Percentiles rank a stretch among this genome's conserved stretches.
Conservation (phyloP, 1,140 invertebrate genomes). For the Hylyphantes graminicola region DNA sequence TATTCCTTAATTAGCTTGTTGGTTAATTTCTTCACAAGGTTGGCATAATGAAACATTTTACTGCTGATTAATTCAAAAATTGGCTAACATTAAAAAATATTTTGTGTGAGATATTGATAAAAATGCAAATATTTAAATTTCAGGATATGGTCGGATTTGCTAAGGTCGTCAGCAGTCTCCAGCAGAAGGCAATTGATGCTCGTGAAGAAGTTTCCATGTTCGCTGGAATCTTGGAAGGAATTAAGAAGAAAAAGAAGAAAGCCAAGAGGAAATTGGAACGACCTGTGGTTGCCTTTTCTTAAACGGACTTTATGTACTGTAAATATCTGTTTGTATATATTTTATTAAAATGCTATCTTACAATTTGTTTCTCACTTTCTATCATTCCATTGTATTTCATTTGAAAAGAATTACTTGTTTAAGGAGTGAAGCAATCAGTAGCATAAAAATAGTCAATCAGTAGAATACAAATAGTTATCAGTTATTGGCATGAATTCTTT, state of each 20-base stretch:
- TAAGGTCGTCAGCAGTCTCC: constrained; percentile 81
- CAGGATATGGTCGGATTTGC: constrained; percentile 91
- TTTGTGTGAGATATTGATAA: neutral
- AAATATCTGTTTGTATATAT: constrained; percentile 14
- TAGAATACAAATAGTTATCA: no score
- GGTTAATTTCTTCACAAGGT: neutral
- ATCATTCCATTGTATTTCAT: no score
- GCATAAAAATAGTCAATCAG: no score
- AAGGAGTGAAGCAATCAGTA: no score
- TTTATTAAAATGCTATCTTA: neutral
- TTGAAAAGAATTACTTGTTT: no score
- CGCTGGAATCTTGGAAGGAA: constrained; percentile 75
- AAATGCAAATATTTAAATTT: constrained; percentile 63
- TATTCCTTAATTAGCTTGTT: neutral
- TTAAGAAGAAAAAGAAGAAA: constrained; percentile 34
- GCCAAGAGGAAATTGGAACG: constrained; percentile 20
- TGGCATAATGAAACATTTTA: neutral
- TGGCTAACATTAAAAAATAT: neutral
- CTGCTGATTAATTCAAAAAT: neutral
- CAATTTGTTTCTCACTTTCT: neutral
- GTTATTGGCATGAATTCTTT: no score
- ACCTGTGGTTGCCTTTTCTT: constrained; percentile 21
- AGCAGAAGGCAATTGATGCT: constrained; percentile 82
- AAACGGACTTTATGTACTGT: neutral
- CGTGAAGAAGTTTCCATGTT: constrained; percentile 85